Evolutionary conservation across 2,113 vertebrate species (phyloP).

Genomic region (Pseudonaja textilis): DNA sequence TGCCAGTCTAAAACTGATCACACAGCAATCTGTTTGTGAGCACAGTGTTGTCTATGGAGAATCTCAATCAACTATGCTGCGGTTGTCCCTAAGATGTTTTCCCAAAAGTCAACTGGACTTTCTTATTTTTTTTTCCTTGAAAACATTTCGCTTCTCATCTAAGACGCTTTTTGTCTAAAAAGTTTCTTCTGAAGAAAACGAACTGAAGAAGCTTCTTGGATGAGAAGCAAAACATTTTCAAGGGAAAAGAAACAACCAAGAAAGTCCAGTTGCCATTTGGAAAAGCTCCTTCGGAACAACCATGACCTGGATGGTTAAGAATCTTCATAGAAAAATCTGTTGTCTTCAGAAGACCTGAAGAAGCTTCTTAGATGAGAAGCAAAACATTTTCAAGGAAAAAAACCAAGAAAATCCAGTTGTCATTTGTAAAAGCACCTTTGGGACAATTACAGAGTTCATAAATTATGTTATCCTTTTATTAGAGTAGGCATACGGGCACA

Average conservation of each 20-base stretch:
- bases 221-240: no score
- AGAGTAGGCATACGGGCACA: no score
- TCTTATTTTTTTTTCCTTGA: background rate
- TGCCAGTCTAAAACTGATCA: background rate
- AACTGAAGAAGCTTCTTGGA: no score
- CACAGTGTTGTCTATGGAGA: background rate
- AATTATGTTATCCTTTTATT: background rate
- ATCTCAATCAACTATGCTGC: background rate
- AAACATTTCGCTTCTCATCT: background rate
- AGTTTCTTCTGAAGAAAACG: no score
- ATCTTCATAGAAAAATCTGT: no score
- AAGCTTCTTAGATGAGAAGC: no score
- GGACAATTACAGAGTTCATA: background rate
- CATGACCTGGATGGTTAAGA: no score
- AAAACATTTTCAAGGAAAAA: background rate
- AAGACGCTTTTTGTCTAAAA: background rate
- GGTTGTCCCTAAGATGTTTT: background rate
- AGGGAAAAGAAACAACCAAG: no score
- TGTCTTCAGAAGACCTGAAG: no score
- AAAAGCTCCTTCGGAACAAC: no score
- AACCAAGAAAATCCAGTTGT: background rate
- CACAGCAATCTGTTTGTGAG: background rate
- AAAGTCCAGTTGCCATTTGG: no score
- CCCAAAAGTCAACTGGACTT: background rate
- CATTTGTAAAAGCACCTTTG: background rate